Evolutionary conservation across 2,797 vertebrate genomes (phyloP).

Genomic region (Manis crassicaudata): DNA sequence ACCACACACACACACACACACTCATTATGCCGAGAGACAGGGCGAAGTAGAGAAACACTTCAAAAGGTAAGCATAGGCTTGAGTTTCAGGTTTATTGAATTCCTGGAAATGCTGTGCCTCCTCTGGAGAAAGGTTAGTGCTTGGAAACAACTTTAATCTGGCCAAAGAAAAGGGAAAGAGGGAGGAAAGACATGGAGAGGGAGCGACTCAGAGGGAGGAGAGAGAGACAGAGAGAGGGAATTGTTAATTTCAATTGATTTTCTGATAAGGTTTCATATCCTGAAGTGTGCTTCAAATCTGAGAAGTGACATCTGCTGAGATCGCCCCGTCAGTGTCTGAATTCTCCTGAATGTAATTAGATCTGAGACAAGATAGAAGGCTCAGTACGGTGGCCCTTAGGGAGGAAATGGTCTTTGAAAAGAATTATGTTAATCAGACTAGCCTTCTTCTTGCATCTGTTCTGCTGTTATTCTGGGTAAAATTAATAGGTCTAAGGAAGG

Average conservation of each 20-base stretch:
- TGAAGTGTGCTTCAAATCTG: conserved; percentile 81
- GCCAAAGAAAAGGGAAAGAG: not conserved
- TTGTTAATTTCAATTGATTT: conserved; percentile 75
- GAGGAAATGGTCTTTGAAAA: conserved; percentile 82
- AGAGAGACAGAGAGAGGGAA: conserved; percentile 19
- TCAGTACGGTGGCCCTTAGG: conserved; percentile 80
- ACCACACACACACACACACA: not conserved
- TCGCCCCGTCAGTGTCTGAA: conserved; percentile 72
- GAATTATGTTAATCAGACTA: conserved; percentile 85
- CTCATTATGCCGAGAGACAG: conserved; percentile 68
- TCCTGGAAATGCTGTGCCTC: conserved; percentile 31
- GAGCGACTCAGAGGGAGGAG: not conserved
- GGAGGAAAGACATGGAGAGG: conserved; percentile 25
- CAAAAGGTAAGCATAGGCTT: conserved; percentile 39
- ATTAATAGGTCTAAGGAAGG: conserved; percentile 87
- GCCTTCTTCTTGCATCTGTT: conserved; percentile 87
- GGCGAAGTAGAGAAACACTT: conserved; percentile 51
- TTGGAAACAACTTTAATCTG: conserved; percentile 65
- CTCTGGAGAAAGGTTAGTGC: conserved; percentile 55
- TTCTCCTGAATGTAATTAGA: conserved; percentile 80
- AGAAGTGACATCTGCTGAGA: conserved; percentile 84
- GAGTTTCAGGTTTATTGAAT: conserved; percentile 52
- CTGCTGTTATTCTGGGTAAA: conserved; percentile 85
- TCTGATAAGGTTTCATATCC: conserved; percentile 78
- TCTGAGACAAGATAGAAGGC: conserved; percentile 83